Evolutionary conservation across 2,888 invertebrate genomes (phyloP), one percentile per base, ranked within the genome.

Genomic region (Alloplasta piceator): DNA sequence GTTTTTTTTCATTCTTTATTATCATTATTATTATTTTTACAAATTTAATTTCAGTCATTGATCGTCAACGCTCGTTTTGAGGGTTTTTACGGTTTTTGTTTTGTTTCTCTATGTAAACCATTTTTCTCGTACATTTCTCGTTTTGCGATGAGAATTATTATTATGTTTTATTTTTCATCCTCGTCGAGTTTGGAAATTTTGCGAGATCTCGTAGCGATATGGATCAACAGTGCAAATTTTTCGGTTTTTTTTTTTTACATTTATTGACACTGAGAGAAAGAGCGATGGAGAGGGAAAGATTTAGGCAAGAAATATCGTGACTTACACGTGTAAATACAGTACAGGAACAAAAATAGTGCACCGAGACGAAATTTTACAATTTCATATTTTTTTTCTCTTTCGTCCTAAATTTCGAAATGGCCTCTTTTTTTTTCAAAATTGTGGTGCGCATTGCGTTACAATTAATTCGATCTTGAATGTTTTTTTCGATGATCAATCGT

Each of bases 31-130:
- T 10, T 10, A 14, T 52, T 52, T 52, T 14, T 52, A 16, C 52
- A 52, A 52, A 0, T 26, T 26, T 26, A 1, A 26, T 26, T 26
- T 26, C 26, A 26, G 5, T n/a, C 16, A 63, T 48, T 63, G 39
- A 63, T 38, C 48, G 63, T 63, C 38, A 63, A 56, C 10, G 63
- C 43, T 10, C 48, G 16, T 41, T 43, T n/a, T 63, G 63, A 63
- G 14, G 10, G 16, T 56, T 26, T 43, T 38, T 10, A 10, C 36
- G 12, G 46, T 16, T 14, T 1, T 52, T n/a, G n/a, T 52, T 14
- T 52, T 48, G 10, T 48, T 52, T 52, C 14, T 52, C n/a, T 4
- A 6, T 52, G 12, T 52, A 14, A 52, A n/a, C 6, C 12, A 52
- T 52, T n/a, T 52, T 52, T 52, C 14, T 52, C 6, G 26, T 26